Conservation (phyloP, 1,140 invertebrate species). For the Mylabris phalerata region DNA sequence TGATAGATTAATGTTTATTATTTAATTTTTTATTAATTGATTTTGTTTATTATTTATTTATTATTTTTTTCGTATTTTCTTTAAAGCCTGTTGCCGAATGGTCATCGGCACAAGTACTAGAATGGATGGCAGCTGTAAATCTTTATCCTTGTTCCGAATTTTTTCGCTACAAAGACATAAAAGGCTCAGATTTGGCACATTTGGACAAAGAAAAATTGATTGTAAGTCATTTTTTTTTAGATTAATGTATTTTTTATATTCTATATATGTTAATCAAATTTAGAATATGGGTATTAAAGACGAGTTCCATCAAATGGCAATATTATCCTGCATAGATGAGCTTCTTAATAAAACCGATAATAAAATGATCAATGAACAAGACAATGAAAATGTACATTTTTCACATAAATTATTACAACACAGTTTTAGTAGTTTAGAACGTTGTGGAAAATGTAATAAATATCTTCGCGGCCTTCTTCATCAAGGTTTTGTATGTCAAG, state of each 20-base stretch:
- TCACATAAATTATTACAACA: conserved; percentile 55
- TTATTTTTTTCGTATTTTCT: too few relatives aligned
- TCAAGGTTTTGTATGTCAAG: conserved; percentile 69
- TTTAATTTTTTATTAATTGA: too few relatives aligned
- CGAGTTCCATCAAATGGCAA: conserved; percentile 67
- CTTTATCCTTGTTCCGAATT: conserved; percentile 64
- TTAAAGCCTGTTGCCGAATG: conserved; percentile 62
- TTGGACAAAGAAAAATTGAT: conserved; percentile 64
- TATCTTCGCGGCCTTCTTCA: conserved; percentile 64
- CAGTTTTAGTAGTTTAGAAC: conserved; percentile 61
- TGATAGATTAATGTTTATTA: too few relatives aligned
- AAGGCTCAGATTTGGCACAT: conserved; percentile 58
- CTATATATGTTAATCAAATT: conserved; percentile 17
- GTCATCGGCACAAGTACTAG: conserved; percentile 61
- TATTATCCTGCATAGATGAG: conserved; percentile 65
- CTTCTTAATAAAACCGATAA: conserved; percentile 43
- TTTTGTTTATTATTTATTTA: too few relatives aligned
- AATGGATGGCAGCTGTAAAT: conserved; percentile 71
- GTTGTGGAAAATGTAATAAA: conserved; percentile 71
- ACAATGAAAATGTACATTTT: conserved; percentile 25
- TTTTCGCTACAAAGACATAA: conserved; percentile 66
- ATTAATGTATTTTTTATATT: not conserved
- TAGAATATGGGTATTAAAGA: conserved; percentile 74
- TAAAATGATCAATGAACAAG: conserved; percentile 10
- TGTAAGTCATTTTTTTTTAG: conserved; percentile 45